Conservation (phyloP, 2,113 vertebrate genomes). For the Oreotrochilus melanogaster region DNA sequence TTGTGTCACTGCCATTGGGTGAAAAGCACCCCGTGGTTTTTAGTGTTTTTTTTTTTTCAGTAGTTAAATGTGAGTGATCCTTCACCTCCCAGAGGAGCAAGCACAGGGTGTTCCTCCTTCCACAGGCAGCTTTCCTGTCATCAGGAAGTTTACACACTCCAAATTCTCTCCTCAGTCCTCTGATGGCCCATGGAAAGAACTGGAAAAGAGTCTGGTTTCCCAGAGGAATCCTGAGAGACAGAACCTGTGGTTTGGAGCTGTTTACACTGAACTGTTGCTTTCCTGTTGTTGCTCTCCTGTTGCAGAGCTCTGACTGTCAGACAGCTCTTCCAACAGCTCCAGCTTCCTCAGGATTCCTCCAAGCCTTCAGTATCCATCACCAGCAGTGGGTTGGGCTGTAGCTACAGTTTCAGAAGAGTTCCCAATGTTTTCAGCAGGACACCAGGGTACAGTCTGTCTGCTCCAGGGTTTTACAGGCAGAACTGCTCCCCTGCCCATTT, state of each 20-base stretch:
- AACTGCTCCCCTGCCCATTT: background rate
- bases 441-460: background rate
- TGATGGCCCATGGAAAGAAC: background rate
- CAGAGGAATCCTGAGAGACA: background rate
- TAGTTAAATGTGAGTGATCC: background rate
- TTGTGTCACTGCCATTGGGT: background rate
- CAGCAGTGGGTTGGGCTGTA: background rate
- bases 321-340: background rate
- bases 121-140: background rate
- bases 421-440: background rate
- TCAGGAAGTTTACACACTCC: background rate
- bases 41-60: background rate
- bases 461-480: background rate
- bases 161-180: background rate
- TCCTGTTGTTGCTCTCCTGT: background rate
- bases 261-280: background rate
- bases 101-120: background rate
- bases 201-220: background rate
- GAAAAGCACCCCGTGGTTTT: background rate
- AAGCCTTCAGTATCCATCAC: background rate
- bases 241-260: background rate
- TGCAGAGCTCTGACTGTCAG: background rate
- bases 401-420: background rate
- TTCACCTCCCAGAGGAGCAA: background rate
- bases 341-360: background rate